Evolutionary conservation across 1,140 invertebrate genomes (phyloP).

Genomic region (Aleiodes sp.): DNA sequence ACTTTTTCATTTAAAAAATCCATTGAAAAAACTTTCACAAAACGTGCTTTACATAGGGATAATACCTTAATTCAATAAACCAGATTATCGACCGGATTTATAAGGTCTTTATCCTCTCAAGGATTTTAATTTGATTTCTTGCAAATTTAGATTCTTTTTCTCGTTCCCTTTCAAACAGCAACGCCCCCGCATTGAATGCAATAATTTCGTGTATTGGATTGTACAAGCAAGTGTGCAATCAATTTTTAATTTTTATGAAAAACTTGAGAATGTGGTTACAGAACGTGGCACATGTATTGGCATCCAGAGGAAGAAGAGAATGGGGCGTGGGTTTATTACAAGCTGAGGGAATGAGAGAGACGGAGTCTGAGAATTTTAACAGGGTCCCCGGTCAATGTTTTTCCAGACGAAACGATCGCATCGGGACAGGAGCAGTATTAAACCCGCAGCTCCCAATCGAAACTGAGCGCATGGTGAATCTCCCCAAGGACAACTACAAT

Average conservation of each 20-base stretch:
- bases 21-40: too few relatives aligned
- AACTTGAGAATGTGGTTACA: conserved; percentile 26
- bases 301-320: not conserved
- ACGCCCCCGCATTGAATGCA: not conserved
- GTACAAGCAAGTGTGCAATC: conserved; percentile 3
- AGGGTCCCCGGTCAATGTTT: not conserved
- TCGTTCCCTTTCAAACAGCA: not conserved
- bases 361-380: not conserved
- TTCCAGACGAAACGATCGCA: not conserved
- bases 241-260: conserved; percentile 12
- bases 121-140: not conserved
- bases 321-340: conserved; percentile 39
- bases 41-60: too few relatives aligned
- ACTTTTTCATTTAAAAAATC: too few relatives aligned
- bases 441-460: conserved; percentile 19
- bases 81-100: conserved; percentile 23
- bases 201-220: conserved; percentile 4
- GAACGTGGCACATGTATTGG: not conserved
- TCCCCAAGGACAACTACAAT: conserved; percentile 50
- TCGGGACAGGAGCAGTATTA: not conserved
- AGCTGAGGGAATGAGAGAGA: not conserved
- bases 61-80: too few relatives aligned
- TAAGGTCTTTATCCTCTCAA: conserved; percentile 14
- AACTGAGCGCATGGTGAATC: conserved; percentile 29
- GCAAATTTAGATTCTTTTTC: not conserved